Evolutionary conservation across 2,113 vertebrate species (phyloP), one percentile per base, ranked within the genome.

Genomic region (Oenanthe oenanthe): DNA sequence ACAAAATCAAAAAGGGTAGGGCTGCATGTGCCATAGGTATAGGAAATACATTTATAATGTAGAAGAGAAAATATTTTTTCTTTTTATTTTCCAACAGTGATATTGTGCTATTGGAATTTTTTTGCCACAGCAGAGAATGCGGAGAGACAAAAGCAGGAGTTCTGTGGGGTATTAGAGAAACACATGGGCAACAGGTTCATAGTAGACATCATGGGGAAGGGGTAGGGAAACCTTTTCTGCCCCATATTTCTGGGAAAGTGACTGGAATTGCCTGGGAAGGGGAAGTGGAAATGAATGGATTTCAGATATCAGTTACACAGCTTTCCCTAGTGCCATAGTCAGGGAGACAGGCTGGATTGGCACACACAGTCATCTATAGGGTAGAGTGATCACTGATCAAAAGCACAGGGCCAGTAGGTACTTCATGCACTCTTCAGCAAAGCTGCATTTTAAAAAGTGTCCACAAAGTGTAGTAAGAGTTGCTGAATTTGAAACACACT

Each of bases 311-410:
- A 36, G 17, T n/a, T 42, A 28, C 13, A 9, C 4, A 20, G 4
- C 17, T 70, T 70, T 87, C 43, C 25, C 38, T 34, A 1, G 19
- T 48, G 34, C 26, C 25, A 11, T 3, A 7, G 22, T 62, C 50
- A 87, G 54, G 61, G 17, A 34, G 28, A 36, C 10, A 7, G 9
- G 1, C 1, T 48, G 48, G 36, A 32, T 38, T 5, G 7, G 9
- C 1, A 1, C 29, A 10, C 7, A 13, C 4, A 2, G 10, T 71
- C 78, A 45, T 13, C 4, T 6, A 31, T 32, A 1, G 12, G 13
- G 4, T 31, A 60, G 13, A 25, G 29, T 1, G 0, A 51, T 72
- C 32, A 15, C 4, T 65, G n/a, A 53, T 34, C 25, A 18, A 50
- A 89, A 25, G 10, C 5, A 0, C 21, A 50, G 31, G 8, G 11